Evolutionary conservation across 2,797 vertebrate genomes (phyloP), one percentile per base, ranked within the genome.

Genomic region (Enteromius fasciolatus): DNA sequence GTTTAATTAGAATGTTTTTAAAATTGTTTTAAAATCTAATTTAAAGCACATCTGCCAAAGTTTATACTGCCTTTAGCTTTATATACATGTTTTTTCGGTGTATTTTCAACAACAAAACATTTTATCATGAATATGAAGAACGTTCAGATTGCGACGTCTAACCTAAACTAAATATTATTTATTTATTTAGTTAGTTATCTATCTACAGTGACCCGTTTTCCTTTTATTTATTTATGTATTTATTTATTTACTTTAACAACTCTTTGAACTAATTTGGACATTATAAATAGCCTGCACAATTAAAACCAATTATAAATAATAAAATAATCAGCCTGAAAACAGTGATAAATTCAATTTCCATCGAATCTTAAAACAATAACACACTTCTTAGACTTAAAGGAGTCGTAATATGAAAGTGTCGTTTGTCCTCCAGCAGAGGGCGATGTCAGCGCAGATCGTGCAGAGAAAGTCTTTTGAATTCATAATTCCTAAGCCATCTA

Each of bases 341-440:
- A 50, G 18, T 36, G 20, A n/a, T 9, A 57, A 75, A 23, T 20
- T 36, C 15, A 14, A 36, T 23, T 0, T 6, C 33, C 18, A 15
- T 36, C 12, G 1, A n/a, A 31, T 74, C 18, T 36, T 74, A 36
- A 74, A 54, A n/a, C 28, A n/a, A 18, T 12, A 33, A 15, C 15
- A 0, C 9, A 20, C n/a, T n/a, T n/a, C 17, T 31, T 54, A 1
- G 17, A 33, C 31, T 68, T 44, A 10, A 20, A 9, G 20, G 54
- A 0, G 5, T 12, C n/a, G 4, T 50, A 5, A 6, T 73, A 6
- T 33, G 28, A 25, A 52, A 7, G n/a, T 25, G 64, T 63, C 36
- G 20, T 28, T 54, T 36, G 46, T 28, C 17, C 1, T 31, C 61
- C 84, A 76, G 63, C 75, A 87, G 86, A 81, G 84, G 84, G 84